Evolutionary conservation across 2,113 vertebrate species (phyloP), one percentile per base, ranked within the genome.

Genomic region (Peromyscus polionotus): DNA sequence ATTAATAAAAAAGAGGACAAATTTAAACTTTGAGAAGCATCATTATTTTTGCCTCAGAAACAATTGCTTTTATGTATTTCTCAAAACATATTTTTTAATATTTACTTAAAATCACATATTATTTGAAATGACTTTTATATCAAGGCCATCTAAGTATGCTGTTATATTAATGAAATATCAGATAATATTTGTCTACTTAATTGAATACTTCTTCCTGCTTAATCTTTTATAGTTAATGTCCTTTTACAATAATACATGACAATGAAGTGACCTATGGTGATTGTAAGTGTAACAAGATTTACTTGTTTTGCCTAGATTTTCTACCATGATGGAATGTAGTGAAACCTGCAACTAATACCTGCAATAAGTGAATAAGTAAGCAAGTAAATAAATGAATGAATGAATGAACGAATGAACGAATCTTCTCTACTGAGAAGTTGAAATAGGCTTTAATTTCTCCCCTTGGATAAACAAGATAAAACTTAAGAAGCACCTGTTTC

Each of bases 121-220:
- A 54, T 90, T 91, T 68, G 4, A 87, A 94, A 3, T 92, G n/a
- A 76, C 36, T 54, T 83, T 88, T 65, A 57, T n/a, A 94, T 59
- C 26, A 83, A 90, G 45, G 22, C 1, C 14, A 77, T 7, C 9
- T 73, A 93, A 61, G 70, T 61, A 83, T 0, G 20, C 17, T 89
- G 19, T 59, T 77, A 72, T 0, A 1, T 61, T 28, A 90, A 31
- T 42, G 13, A 86, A 93, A 86, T 83, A 45, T 73, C 33, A 87
- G 24, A 77, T 77, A 95, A 77, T 90, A 7, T 3, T 59, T 48
- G 0, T 57, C 19, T 83, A 72, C 42, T 92, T 33, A 28, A 45
- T 87, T 4, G 77, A 83, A 90, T 87, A 36, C 0, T 76, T 59
- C 88, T 79, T 76, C 2, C 22, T 83, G 20, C 5, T 70, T 77